Evolutionary conservation across 2,797 vertebrate species (phyloP).

Genomic region (Argentina silus): DNA sequence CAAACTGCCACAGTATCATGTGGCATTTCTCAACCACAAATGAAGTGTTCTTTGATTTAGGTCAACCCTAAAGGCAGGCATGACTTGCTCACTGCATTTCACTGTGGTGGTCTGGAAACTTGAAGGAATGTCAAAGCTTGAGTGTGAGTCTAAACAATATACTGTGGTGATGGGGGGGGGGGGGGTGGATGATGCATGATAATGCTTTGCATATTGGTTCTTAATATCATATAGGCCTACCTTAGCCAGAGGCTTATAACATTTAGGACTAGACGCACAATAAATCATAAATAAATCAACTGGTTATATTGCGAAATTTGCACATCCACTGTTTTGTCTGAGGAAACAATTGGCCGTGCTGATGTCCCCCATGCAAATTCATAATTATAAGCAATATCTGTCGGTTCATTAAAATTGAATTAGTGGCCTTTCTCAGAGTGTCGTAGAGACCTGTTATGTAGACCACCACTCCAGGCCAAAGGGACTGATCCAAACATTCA

Average conservation of each 20-base stretch:
- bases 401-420: constrained; percentile 34
- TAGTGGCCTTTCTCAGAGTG: constrained; percentile 48
- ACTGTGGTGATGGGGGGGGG: not conserved
- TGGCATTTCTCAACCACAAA: constrained; percentile 7
- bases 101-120: constrained; percentile 23
- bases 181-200: not conserved
- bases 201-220: not conserved
- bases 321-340: not conserved
- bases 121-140: not conserved
- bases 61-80: constrained; percentile 31
- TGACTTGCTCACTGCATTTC: constrained; percentile 22
- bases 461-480: constrained; percentile 3
- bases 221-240: not conserved
- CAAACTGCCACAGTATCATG: constrained; percentile 10
- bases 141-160: not conserved
- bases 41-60: constrained; percentile 42
- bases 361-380: constrained; percentile 33
- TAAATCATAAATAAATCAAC: not conserved
- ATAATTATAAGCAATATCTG: constrained; percentile 58
- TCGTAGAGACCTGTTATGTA: constrained; percentile 41
- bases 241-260: not conserved
- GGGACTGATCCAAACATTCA: not conserved
- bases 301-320: not conserved
- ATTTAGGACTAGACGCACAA: not conserved
- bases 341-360: not conserved